Conservation (phyloP, 2,888 invertebrate genomes). For the Drosophila longiperda region DNA sequence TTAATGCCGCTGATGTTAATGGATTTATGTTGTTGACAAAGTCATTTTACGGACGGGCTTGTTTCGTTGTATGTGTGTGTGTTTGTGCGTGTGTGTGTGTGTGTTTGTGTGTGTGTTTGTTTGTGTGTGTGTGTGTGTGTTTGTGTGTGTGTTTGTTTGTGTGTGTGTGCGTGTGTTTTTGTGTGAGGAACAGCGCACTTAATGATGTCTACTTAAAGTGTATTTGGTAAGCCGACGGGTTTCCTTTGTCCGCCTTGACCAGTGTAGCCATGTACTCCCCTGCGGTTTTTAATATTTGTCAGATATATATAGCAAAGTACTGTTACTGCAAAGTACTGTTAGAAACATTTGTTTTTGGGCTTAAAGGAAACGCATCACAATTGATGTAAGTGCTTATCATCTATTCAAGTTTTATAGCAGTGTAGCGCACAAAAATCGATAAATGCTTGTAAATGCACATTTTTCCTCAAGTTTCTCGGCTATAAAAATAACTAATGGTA, state of each 20-base stretch:
- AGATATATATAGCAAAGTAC: background rate
- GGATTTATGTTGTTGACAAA: slow-evolving; percentile 67
- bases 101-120: background rate
- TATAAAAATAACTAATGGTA: slow-evolving; percentile 31
- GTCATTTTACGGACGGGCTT: slow-evolving; percentile 32
- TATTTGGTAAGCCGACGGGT: slow-evolving; percentile 41
- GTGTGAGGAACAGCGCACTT: background rate
- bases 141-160: background rate
- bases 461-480: slow-evolving; percentile 11
- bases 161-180: background rate
- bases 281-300: slow-evolving; percentile 32
- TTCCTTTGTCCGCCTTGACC: slow-evolving; percentile 23
- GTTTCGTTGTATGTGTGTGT: background rate
- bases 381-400: background rate
- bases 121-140: background rate
- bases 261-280: slow-evolving; percentile 8
- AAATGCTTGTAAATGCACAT: slow-evolving; percentile 21
- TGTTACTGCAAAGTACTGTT: background rate
- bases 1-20: slow-evolving; percentile 59
- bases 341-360: background rate
- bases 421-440: slow-evolving; percentile 47
- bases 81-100: background rate
- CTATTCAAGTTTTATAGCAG: slow-evolving; percentile 5
- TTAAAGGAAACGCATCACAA: background rate
- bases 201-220: slow-evolving; percentile 54